A percentile compares a stretch with the other conserved stretches of the same genome.
These are phyloP conservation scores for Choristoneura rosaceana DNA, from an alignment of 2,888 invertebrate genomes.

Conservation along the genomic window DNA sequence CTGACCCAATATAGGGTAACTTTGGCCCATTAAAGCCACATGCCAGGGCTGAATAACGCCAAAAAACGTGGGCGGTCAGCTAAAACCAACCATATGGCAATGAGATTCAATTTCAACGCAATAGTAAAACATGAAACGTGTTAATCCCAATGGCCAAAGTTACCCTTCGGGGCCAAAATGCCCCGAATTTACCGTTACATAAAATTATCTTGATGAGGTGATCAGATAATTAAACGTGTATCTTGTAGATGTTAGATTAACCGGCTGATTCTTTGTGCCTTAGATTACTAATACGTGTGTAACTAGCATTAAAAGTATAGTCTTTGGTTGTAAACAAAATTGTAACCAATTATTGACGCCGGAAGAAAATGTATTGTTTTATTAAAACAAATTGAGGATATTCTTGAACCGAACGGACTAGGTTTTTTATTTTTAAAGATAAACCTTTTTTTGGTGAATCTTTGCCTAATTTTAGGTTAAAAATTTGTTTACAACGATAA, in stretches of 20 bases:
- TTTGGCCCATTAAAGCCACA: no score
- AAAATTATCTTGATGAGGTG: constrained; percentile 5
- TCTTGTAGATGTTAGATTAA: constrained; percentile 13
- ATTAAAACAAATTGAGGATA: no score
- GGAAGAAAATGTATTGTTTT: background rate
- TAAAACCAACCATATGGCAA: no score
- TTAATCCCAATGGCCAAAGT: no score
- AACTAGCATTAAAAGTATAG: background rate
- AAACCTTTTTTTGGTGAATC: background rate
- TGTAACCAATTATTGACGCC: background rate
- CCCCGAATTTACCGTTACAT: no score
- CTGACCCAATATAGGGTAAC: no score
- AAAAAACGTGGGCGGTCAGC: no score
- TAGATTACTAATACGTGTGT: constrained; percentile 24
- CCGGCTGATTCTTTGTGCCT: constrained; percentile 31
- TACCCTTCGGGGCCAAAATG: no score
- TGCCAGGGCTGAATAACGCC: no score
- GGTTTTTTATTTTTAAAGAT: background rate
- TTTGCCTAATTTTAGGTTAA: background rate
- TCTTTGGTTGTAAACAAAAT: background rate
- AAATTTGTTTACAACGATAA: constrained; percentile 4
- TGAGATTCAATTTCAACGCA: no score
- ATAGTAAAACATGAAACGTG: no score
- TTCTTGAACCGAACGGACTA: no score
- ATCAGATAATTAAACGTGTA: background rate